These are phyloP conservation scores for Polydrusus tereticollis DNA, from an alignment of 2,888 invertebrate species.

Conservation along the genomic window DNA sequence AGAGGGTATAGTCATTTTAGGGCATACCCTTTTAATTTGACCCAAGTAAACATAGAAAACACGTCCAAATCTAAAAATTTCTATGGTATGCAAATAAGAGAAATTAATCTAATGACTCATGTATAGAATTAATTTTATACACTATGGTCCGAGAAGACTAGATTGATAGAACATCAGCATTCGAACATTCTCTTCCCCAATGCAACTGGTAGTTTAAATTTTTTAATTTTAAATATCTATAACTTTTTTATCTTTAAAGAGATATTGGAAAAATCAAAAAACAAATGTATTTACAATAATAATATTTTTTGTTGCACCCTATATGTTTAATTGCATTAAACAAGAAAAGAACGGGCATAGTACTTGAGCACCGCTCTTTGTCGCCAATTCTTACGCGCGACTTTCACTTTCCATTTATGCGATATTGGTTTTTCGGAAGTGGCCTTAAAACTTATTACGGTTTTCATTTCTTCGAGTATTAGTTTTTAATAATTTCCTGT, in stretches of 20 bases:
- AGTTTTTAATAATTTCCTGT: background rate
- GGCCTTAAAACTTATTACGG: background rate
- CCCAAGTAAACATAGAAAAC: background rate
- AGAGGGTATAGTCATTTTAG: too few species aligned
- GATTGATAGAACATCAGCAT: too few species aligned
- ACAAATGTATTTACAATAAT: background rate
- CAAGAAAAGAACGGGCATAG: background rate
- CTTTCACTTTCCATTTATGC: conserved; percentile 47
- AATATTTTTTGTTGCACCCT: background rate
- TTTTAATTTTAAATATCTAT: too few species aligned
- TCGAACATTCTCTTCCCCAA: too few species aligned
- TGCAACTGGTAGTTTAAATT: too few species aligned
- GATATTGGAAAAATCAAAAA: too few species aligned
- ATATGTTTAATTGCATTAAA: background rate
- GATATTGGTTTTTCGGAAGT: background rate
- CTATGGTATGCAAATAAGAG: background rate
- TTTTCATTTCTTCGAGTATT: background rate
- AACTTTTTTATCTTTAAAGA: too few species aligned
- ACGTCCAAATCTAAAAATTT: background rate
- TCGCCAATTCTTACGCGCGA: background rate
- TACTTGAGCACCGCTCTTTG: background rate
- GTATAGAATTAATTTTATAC: too few species aligned
- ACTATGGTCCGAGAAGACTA: too few species aligned
- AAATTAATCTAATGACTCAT: background rate
- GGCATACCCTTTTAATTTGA: too few species aligned